phyloP scores from a whole-genome alignment of 2,797 vertebrate species.

The Sternotherus odoratus region DNA sequence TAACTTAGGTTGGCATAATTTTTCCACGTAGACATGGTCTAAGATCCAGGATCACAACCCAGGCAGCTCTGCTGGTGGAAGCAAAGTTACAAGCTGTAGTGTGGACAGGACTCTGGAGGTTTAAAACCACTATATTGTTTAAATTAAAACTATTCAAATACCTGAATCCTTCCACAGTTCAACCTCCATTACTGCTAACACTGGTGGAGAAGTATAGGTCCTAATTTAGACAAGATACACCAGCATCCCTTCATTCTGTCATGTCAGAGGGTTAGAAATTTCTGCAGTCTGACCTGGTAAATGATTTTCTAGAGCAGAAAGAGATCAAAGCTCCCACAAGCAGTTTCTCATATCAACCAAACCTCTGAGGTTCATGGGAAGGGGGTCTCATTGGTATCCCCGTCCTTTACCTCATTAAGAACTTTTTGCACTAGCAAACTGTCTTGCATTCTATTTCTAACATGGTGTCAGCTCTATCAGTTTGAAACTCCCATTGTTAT shows the following conservation, averaged over 20 bases:
- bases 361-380: not conserved
- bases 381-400: not conserved
- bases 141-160: not conserved
- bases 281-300: not conserved
- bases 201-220: not conserved
- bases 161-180: not conserved
- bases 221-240: not conserved
- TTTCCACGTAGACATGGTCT: not conserved
- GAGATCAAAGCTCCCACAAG: conserved; percentile 29
- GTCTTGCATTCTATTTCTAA: conserved; percentile 27
- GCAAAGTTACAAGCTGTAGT: not conserved
- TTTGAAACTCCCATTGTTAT: conserved; percentile 24
- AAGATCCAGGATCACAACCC: not conserved
- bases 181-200: not conserved
- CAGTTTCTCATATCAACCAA: conserved; percentile 15
- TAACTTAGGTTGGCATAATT: not conserved
- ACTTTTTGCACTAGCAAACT: conserved; percentile 24
- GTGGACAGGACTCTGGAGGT: not conserved
- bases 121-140: not conserved
- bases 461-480: conserved; percentile 29
- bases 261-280: not conserved
- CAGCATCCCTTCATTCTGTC: not conserved
- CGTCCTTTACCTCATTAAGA: not conserved
- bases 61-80: not conserved
- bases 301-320: not conserved